These are phyloP conservation scores for Falco cherrug DNA, from an alignment of 2,797 vertebrate genomes.

Conservation along the genomic window DNA sequence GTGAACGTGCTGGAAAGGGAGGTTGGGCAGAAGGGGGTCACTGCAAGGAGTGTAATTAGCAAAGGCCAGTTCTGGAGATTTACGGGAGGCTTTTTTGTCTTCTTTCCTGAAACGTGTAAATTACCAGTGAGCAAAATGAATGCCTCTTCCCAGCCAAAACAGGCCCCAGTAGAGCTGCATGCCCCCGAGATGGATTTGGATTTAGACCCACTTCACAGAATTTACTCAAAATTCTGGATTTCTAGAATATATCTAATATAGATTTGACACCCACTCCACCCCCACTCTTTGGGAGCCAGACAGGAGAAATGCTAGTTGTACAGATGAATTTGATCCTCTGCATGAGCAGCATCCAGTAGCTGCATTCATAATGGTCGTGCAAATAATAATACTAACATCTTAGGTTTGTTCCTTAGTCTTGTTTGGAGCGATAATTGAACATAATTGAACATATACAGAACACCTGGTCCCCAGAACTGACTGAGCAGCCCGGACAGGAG, in stretches of 20 bases:
- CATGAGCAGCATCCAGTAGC: background rate
- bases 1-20: conserved; percentile 72
- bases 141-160: background rate
- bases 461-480: background rate
- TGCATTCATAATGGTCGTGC: background rate
- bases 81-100: conserved; percentile 24
- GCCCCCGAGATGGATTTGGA: background rate
- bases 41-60: conserved; percentile 61
- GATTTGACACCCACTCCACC: background rate
- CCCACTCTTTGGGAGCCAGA: background rate
- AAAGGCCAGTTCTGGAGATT: conserved; percentile 60
- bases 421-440: background rate
- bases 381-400: background rate
- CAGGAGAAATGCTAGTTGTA: background rate
- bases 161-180: background rate
- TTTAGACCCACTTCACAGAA: background rate
- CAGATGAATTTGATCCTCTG: background rate
- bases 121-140: background rate
- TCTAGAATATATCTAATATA: background rate
- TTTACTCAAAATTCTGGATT: background rate
- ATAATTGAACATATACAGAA: background rate
- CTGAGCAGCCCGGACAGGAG: background rate
- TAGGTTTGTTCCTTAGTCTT: background rate
- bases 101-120: background rate
- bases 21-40: conserved; percentile 47